Conservation (phyloP, 2,113 vertebrate species). For the Pygoscelis antarcticus region DNA sequence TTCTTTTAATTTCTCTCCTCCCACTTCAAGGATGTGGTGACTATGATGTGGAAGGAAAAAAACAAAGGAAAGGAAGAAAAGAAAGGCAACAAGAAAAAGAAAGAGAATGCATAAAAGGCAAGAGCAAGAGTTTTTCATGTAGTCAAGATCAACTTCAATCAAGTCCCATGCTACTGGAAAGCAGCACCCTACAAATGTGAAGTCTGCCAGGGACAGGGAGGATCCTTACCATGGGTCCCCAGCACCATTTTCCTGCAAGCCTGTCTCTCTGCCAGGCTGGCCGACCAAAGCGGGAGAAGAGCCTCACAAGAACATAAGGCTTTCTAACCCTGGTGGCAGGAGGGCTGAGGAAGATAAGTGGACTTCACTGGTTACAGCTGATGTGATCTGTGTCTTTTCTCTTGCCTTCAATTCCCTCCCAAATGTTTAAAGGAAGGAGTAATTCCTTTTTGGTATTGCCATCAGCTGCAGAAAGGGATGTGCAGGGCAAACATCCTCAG, state of each 20-base stretch:
- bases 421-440: neutral
- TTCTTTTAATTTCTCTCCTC: constrained; percentile 50
- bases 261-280: neutral
- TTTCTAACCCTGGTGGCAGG: neutral
- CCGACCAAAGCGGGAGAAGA: neutral
- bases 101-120: neutral
- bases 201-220: neutral
- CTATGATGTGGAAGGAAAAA: neutral
- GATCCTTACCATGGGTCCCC: neutral
- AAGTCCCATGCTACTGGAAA: neutral
- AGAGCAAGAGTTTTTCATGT: neutral
- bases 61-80: neutral
- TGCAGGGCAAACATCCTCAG: neutral
- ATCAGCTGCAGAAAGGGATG: neutral
- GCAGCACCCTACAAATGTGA: neutral
- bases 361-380: neutral
- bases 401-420: neutral
- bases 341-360: neutral
- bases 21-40: neutral
- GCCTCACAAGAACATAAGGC: neutral
- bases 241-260: neutral
- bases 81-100: neutral
- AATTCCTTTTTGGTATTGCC: neutral
- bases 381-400: neutral
- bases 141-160: neutral